Percentiles rank a stretch among this genome's conserved stretches.
Conservation (phyloP, 30 jellyfish, hydroid and myxozoan species). For the Aurelia aurita region DNA sequence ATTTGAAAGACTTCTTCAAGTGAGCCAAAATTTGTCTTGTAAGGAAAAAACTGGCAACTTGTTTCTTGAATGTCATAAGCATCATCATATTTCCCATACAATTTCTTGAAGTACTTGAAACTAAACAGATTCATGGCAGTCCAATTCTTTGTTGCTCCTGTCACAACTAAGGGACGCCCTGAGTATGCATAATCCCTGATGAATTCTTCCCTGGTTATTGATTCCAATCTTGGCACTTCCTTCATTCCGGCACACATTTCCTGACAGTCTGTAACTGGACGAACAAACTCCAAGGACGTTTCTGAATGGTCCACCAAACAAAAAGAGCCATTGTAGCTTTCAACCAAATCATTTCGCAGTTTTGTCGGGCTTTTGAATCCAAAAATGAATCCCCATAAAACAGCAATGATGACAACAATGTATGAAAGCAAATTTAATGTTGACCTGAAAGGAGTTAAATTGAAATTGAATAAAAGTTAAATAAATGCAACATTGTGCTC, state of each 20-base stretch:
- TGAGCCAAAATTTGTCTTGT: conserved; percentile 80
- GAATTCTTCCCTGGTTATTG: conserved; percentile 75
- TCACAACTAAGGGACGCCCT: conserved; percentile 92
- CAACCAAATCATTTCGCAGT: not conserved
- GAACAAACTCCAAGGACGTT: conserved; percentile 59
- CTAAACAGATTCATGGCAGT: conserved; percentile 81
- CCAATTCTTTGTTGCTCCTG: conserved; percentile 90
- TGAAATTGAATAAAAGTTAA: too few species aligned
- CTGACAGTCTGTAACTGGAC: conserved; percentile 83
- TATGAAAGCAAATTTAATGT: not conserved
- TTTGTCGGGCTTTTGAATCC: conserved; percentile 50
- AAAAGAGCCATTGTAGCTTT: conserved; percentile 4
- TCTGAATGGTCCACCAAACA: conserved; percentile 69
- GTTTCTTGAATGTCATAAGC: conserved; percentile 76
- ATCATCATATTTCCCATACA: conserved; percentile 66
- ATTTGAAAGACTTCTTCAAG: conserved; percentile 76
- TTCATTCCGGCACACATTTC: conserved; percentile 85
- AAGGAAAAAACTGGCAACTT: conserved; percentile 93
- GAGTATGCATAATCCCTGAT: conserved; percentile 82
- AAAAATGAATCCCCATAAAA: conserved; percentile 44
- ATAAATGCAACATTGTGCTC: too few species aligned
- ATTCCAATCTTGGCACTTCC: conserved; percentile 78
- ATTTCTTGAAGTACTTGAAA: conserved; percentile 63
- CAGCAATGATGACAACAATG: conserved; percentile 32
- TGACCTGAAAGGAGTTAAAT: not conserved